Conservation (phyloP, 2,113 vertebrate species). For the Perca fluviatilis region DNA sequence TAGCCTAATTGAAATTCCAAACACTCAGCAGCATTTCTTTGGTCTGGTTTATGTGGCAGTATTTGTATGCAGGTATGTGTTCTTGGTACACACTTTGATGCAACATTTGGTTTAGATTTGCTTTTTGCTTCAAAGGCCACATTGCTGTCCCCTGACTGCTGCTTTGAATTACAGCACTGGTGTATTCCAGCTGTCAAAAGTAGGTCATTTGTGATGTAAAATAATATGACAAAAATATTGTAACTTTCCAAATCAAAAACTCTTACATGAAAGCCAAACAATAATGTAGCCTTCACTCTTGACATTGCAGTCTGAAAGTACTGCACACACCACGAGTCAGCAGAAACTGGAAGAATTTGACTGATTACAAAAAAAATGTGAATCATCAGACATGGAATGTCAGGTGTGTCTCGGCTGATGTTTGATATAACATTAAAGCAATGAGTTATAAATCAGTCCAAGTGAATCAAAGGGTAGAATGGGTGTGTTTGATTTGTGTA, state of each 20-base stretch:
- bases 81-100: background rate
- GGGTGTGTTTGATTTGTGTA: conserved; percentile 58
- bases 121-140: background rate
- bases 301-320: too few relatives aligned
- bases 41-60: background rate
- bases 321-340: background rate
- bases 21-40: conserved; percentile 22
- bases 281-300: background rate
- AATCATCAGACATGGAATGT: background rate
- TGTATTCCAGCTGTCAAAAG: background rate
- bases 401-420: conserved; percentile 3
- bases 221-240: background rate
- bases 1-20: background rate
- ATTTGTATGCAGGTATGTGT: background rate
- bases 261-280: background rate
- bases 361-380: background rate
- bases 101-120: conserved; percentile 12
- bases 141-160: background rate
- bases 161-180: background rate
- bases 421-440: background rate
- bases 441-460: conserved; percentile 22
- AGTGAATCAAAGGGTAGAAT: conserved; percentile 8
- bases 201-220: background rate
- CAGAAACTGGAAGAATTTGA: background rate
- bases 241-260: background rate